Percentiles rank a stretch among this genome's conserved stretches.
Evolutionary conservation across 2,113 vertebrate species (phyloP).

Genomic region (Peromyscus californicus): DNA sequence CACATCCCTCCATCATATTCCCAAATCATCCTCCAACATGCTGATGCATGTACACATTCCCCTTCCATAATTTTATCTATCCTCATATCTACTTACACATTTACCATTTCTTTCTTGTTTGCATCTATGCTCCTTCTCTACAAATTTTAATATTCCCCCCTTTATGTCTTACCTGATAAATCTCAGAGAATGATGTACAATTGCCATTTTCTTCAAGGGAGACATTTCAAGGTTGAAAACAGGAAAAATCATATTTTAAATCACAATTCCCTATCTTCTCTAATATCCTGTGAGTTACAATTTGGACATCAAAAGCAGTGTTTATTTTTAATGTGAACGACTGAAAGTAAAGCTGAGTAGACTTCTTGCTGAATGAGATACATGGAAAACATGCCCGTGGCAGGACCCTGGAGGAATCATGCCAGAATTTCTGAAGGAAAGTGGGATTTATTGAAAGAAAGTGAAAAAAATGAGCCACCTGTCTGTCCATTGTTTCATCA

Average conservation of each 20-base stretch:
- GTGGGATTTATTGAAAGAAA: constrained; percentile 27
- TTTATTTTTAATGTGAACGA: constrained; percentile 1
- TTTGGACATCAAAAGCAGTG: background rate
- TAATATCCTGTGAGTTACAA: background rate
- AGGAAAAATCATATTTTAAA: background rate
- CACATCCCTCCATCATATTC: background rate
- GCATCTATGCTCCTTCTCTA: background rate
- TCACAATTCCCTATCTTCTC: background rate
- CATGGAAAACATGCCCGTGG: background rate
- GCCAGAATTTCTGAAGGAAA: background rate
- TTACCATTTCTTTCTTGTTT: background rate
- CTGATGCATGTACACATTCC: background rate
- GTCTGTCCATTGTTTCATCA: background rate
- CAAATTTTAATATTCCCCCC: background rate
- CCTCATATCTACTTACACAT: background rate
- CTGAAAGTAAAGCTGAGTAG: background rate
- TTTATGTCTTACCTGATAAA: background rate
- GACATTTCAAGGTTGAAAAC: constrained; percentile 49
- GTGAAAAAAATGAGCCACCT: background rate
- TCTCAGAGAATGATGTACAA: background rate
- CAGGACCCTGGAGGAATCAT: background rate
- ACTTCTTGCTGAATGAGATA: background rate
- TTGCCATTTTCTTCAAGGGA: background rate
- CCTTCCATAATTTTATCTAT: background rate
- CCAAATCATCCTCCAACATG: background rate